phyloP scores from a whole-genome alignment of 2,888 invertebrate genomes.

The Drosophila nr. perissopoda region DNA sequence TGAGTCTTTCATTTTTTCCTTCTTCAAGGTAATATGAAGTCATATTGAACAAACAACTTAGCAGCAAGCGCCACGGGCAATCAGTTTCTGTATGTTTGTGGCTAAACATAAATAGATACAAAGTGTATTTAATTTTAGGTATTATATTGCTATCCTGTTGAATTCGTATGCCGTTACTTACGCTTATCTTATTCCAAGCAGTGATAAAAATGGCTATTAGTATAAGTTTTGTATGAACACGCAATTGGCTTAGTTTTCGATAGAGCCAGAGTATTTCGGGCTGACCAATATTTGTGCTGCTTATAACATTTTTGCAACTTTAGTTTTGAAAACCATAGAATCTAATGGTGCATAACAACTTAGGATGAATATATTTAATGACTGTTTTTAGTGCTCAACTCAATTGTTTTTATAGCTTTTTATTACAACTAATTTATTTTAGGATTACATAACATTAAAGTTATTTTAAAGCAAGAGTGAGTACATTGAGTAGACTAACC shows the following conservation, averaged over 20 bases:
- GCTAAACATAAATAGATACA: background rate
- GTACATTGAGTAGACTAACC: background rate
- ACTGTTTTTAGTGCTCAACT: background rate
- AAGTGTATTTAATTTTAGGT: background rate
- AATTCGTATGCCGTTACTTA: background rate
- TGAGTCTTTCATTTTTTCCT: background rate
- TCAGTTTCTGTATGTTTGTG: background rate
- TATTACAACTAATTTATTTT: background rate
- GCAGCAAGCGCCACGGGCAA: background rate
- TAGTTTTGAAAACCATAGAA: background rate
- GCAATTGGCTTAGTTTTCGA: background rate
- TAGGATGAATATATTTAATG: background rate
- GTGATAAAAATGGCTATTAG: background rate
- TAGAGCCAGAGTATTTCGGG: background rate
- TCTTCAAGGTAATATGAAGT: background rate
- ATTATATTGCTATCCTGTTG: background rate
- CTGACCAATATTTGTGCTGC: background rate
- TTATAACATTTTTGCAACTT: background rate
- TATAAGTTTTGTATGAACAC: background rate
- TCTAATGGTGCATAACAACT: background rate
- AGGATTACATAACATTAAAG: background rate
- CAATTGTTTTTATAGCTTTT: background rate
- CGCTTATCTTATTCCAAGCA: background rate
- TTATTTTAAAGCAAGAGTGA: background rate
- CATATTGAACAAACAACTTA: background rate